Percentiles rank a stretch among this genome's conserved stretches.
Evolutionary conservation across 1,140 invertebrate species (phyloP).

Genomic region (Cheumatopsyche charites): DNA sequence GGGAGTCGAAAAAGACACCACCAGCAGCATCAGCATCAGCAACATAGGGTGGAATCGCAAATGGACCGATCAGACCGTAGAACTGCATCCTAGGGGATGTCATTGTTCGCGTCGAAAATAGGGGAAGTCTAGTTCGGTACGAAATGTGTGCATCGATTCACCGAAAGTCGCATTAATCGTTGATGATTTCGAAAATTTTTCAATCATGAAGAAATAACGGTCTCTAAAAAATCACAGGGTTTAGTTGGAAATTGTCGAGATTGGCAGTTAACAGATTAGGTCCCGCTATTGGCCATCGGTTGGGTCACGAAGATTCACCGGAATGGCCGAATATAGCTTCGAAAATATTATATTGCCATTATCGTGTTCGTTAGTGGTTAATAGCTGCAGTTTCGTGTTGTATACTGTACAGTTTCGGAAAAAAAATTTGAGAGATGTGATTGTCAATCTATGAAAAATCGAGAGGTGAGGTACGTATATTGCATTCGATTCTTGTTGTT

Average conservation of each 20-base stretch:
- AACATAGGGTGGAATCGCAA: neutral
- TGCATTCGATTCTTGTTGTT: too few species aligned
- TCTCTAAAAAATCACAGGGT: neutral
- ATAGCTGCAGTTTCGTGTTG: too few species aligned
- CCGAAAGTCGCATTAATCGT: too few species aligned
- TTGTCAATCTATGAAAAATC: too few species aligned
- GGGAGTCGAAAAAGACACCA: neutral
- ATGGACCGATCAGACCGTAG: slow-evolving; percentile 5
- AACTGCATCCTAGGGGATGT: neutral
- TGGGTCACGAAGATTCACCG: neutral
- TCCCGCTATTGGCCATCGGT: slow-evolving; percentile 29
- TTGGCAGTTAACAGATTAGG: slow-evolving; percentile 3
- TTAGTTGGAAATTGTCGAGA: neutral
- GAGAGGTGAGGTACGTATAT: too few species aligned
- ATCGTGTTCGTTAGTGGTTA: too few species aligned
- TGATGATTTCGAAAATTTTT: too few species aligned
- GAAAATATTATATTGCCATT: too few species aligned
- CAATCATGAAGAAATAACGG: neutral
- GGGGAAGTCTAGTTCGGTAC: neutral
- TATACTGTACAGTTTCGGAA: too few species aligned
- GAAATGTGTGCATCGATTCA: too few species aligned
- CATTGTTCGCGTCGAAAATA: slow-evolving; percentile 3
- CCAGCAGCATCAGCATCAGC: neutral
- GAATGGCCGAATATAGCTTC: too few species aligned
- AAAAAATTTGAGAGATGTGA: too few species aligned